Evolutionary conservation across 2,888 invertebrate species (phyloP), one percentile per base, ranked within the genome.

Genomic region (Erebia ligea): DNA sequence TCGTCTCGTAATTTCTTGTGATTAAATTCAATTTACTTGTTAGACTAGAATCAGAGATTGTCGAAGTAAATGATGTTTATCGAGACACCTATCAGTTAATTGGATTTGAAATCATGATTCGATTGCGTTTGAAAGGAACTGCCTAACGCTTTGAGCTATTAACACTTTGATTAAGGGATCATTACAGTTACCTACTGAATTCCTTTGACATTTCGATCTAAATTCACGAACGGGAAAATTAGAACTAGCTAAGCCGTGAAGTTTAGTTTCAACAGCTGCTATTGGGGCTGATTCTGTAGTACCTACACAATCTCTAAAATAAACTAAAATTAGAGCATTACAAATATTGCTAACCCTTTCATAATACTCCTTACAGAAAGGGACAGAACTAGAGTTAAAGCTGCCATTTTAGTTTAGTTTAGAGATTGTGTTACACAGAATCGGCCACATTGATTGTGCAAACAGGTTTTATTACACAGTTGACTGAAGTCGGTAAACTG

Each of bases 111-210:
- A 84, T 87, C 84, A 76, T 79, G 83, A 83, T 86, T 86, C 58
- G 25, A 58, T 67, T 66, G 21, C 45, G 45, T 54, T 66, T 42
- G 80, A 79, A 81, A 82, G 79, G 81, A 81, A 84, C 57, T 25
- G 78, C n/a, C n/a, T n/a, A 80, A 83, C 82, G 85, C 89, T 90
- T 87, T 87, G 85, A 87, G 84, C 84, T 86, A 87, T 88, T 89
- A 87, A 84, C 84, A 80, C 81, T 78, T 78, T 85, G 86, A 86
- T 86, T 87, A 81, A 82, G 34, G 15, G 62, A 45, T 50, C 45
- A 5, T 17, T 58, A 45, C 54, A 42, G 34, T 50, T 58, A 17
- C 13, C 45, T 62, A 64, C 62, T 21, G 48, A 58, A 34, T 9
- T 34, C 13, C 40, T 61, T 52, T 66, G 62, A 62, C 19, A 5